Evolutionary conservation across 2,888 invertebrate species (phyloP).

Genomic region (Slavum lentiscoides): DNA sequence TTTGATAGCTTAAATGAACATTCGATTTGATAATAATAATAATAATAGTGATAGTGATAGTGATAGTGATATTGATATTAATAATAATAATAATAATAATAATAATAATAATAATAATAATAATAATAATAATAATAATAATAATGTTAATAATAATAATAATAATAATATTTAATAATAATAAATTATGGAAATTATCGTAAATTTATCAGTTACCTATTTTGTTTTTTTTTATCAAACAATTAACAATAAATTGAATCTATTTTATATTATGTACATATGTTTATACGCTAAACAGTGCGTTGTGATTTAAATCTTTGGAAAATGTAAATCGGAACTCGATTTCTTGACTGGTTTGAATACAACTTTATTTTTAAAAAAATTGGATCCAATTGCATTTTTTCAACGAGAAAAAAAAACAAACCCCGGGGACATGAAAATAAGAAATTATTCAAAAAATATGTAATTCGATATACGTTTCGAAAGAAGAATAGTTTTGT

Average conservation of each 20-base stretch:
- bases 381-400: constrained; percentile 30
- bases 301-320: constrained; percentile 12
- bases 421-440: constrained; percentile 13
- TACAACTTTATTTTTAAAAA: neutral
- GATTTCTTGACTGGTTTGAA: constrained; percentile 13
- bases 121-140: too few relatives aligned
- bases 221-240: neutral
- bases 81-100: too few relatives aligned
- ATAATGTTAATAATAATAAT: too few relatives aligned
- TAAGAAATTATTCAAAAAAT: constrained; percentile 18
- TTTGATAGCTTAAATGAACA: too few relatives aligned
- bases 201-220: too few relatives aligned
- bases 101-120: too few relatives aligned
- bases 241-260: neutral
- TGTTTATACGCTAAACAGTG: neutral
- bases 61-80: too few relatives aligned
- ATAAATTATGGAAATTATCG: too few relatives aligned
- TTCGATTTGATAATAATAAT: too few relatives aligned
- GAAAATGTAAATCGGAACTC: constrained; percentile 22
- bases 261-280: constrained; percentile 1
- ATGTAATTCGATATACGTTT: constrained; percentile 1
- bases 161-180: too few relatives aligned
- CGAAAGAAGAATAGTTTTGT: constrained; percentile 17
- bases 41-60: too few relatives aligned
- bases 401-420: neutral